phyloP scores from a whole-genome alignment of 1,140 invertebrate species.

The Wasmannia auropunctata region DNA sequence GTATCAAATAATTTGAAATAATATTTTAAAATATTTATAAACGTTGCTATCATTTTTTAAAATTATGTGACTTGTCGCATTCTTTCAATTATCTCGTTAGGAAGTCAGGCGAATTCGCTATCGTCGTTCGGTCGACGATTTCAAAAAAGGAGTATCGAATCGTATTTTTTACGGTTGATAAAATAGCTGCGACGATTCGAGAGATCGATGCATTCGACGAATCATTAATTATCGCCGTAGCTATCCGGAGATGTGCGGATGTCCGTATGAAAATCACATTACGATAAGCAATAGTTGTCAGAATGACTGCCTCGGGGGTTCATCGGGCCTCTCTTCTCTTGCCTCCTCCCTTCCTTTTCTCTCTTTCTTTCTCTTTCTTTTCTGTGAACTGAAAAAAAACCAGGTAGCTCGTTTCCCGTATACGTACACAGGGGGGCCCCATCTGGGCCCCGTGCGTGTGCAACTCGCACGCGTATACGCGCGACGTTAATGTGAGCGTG shows the following conservation, averaged over 20 bases:
- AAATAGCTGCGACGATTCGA: slow-evolving; percentile 30
- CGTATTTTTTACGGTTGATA: slow-evolving; percentile 73
- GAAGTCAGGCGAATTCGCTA: slow-evolving; percentile 33
- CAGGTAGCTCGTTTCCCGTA: slow-evolving; percentile 79
- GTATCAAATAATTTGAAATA: no score
- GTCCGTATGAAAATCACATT: slow-evolving; percentile 82
- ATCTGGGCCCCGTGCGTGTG: slow-evolving; percentile 79
- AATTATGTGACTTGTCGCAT: neutral
- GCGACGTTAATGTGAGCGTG: neutral
- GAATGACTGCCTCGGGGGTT: slow-evolving; percentile 34
- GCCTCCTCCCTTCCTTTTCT: neutral
- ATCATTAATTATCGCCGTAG: slow-evolving; percentile 73
- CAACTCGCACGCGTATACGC: slow-evolving; percentile 68
- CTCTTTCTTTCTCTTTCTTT: slow-evolving; percentile 7
- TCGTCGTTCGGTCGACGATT: neutral
- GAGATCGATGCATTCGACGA: neutral
- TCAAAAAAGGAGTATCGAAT: slow-evolving; percentile 70
- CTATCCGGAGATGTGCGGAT: slow-evolving; percentile 57
- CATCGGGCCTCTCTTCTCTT: neutral
- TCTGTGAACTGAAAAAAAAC: slow-evolving; percentile 55
- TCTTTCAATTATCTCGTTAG: neutral
- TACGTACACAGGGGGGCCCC: slow-evolving; percentile 76
- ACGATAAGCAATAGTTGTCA: slow-evolving; percentile 80
- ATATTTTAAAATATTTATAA: neutral
- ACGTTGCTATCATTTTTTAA: neutral